A percentile compares a stretch with the other conserved stretches of the same genome.
These are phyloP conservation scores for Isaurus tuberculatus DNA, from an alignment of 92 coral and sea anemone genomes.

Conservation along the genomic window DNA sequence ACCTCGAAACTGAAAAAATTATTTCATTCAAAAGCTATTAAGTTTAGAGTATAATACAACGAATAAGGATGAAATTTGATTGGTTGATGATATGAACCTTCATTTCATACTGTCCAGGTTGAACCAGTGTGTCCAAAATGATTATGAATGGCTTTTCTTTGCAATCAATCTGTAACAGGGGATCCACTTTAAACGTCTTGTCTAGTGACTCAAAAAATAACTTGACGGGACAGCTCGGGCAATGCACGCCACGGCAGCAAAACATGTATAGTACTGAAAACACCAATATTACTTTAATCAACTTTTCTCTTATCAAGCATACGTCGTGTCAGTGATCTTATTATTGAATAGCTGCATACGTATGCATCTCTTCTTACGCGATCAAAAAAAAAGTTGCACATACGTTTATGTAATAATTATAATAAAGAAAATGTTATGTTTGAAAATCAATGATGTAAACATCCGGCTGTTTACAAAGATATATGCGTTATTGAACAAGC, in stretches of 20 bases:
- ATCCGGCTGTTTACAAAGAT: no score
- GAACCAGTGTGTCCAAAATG: conserved; percentile 51
- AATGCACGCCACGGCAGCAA: conserved; percentile 75
- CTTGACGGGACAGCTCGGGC: conserved; percentile 49
- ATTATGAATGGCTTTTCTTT: conserved; percentile 42
- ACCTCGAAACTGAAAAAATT: neutral
- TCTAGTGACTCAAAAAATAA: conserved; percentile 52
- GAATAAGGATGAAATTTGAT: neutral
- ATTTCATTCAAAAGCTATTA: no score
- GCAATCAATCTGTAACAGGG: conserved; percentile 61
- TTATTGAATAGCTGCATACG: no score
- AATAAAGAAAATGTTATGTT: no score
- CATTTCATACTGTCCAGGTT: conserved; percentile 59
- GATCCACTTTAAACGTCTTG: conserved; percentile 58
- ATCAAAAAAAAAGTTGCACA: no score
- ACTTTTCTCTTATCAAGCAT: no score
- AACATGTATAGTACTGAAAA: conserved; percentile 35
- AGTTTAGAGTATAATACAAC: neutral
- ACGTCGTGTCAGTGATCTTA: no score
- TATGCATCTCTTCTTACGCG: no score
- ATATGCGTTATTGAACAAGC: no score
- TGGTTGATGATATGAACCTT: conserved; percentile 8
- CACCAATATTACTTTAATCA: neutral
- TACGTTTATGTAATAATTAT: no score
- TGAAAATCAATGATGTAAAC: no score